These are phyloP conservation scores for Ginglymostoma cirratum DNA, from an alignment of 2,113 vertebrate species.

Conservation along the genomic window DNA sequence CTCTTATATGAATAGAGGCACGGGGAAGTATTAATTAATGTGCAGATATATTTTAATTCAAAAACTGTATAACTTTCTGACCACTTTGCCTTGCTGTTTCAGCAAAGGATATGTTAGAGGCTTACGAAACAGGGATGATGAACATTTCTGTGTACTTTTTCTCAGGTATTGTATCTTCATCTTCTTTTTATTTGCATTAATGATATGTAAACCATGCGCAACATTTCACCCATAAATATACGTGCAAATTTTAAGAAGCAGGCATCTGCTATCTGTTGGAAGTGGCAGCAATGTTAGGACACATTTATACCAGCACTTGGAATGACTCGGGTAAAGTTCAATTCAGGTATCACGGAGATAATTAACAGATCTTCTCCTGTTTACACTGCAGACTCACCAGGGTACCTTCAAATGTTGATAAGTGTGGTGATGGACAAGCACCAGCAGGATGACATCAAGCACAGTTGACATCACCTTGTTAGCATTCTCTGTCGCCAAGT, in stretches of 20 bases:
- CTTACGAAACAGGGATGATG: not conserved
- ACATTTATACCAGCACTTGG: constrained; percentile 30
- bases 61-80: not conserved
- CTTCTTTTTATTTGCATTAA: not conserved
- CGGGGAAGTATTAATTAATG: not conserved
- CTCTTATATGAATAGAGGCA: not conserved
- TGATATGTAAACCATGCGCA: not conserved
- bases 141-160: not conserved
- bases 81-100: not conserved
- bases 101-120: not conserved
- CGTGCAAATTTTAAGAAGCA: constrained; percentile 11
- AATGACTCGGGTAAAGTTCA: constrained; percentile 36
- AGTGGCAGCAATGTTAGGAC: constrained; percentile 18
- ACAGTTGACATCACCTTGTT: constrained; percentile 24
- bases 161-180: not conserved
- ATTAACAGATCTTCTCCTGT: constrained; percentile 35
- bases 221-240: not conserved
- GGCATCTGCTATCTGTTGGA: constrained; percentile 25
- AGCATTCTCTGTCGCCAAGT: constrained; percentile 21
- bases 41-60: not conserved
- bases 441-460: constrained; percentile 35
- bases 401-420: constrained; percentile 29
- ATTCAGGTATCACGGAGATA: constrained; percentile 33
- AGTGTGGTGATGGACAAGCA: constrained; percentile 33
- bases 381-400: constrained; percentile 35